phyloP scores from a whole-genome alignment of 2,113 vertebrate species.

The Podarcis raffonei region DNA sequence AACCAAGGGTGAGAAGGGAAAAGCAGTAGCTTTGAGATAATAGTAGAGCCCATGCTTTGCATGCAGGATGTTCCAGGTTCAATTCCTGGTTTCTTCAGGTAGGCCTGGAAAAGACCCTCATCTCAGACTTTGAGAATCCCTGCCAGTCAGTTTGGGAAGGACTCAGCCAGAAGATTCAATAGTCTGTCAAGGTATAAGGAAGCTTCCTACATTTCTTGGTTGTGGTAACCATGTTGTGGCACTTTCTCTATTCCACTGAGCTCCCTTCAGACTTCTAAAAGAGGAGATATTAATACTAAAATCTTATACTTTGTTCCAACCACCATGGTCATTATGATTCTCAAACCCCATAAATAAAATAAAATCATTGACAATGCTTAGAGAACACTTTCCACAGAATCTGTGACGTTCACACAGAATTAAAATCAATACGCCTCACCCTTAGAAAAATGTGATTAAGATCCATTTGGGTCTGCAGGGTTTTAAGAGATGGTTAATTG shows the following conservation, averaged over 20 bases:
- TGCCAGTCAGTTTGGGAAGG: background rate
- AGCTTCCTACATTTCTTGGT: background rate
- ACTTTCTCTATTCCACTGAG: background rate
- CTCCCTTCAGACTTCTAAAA: background rate
- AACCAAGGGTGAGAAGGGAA: background rate
- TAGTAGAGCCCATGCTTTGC: background rate
- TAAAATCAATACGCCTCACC: constrained; percentile 10
- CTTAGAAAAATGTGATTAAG: background rate
- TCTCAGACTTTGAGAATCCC: no score
- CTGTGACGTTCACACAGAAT: constrained; percentile 19
- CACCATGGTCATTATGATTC: constrained; percentile 1
- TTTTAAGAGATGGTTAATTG: background rate
- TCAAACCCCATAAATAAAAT: background rate
- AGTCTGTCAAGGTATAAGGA: background rate
- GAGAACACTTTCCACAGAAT: background rate
- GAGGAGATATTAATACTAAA: background rate
- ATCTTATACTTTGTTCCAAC: background rate
- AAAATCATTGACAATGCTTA: background rate
- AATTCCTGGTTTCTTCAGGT: background rate
- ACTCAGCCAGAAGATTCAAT: no score
- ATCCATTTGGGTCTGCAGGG: background rate
- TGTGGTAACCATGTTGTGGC: background rate
- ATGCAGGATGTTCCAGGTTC: no score
- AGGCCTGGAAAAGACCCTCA: background rate
- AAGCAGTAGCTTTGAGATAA: background rate